Base-by-base conservation (phyloP, 2,797 vertebrate species). In the Molossus molossus region DNA sequence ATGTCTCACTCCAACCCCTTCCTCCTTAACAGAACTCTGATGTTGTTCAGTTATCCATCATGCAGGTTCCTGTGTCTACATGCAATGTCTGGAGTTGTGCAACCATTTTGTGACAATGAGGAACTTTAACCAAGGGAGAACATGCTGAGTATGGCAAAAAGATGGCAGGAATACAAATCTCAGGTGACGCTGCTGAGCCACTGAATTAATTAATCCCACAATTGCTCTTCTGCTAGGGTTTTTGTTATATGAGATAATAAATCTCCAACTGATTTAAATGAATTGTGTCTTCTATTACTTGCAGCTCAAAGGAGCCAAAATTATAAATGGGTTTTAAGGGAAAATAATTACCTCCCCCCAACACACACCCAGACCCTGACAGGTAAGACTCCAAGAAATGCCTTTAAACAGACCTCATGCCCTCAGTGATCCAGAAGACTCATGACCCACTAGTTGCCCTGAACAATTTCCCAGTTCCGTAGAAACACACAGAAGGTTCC, bases 261-360 rank as follows among this genome's bases (percentile, higher is more conserved):
- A 91, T 87, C 50, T 87, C 75, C n/a, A 12, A 33, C 33, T 2
- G 90, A 69, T 75, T 89, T 86, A 82, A 70, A 64, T 58, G 45
- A 87, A 33, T 23, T 87, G 69, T 6, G 37, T 77, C 80, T 86
- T 82, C 81, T 55, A 94, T 72, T 85, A 95, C 48, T 57, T 94
- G 73, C 13, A 83, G 29, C 60, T 75, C 25, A 89, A 95, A 86
- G 85, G 18, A 75, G 77, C 18, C 83, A 91, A 89, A 93, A 84
- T 87, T 81, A 91, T 45, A 84, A 58, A 11, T 27, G 23, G 23
- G 11, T 23, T 58, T 93, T 94, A 84, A 90, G 37, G 69, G 33
- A 72, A 90, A 90, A 80, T 88, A 70, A 89, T 80, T 20, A 64
- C 33, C 2, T 3, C 33, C 33, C 33, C 33, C 33, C 33, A 82